Evolutionary conservation across 2,797 vertebrate species (phyloP).

Genomic region (Galagoides demidoff): DNA sequence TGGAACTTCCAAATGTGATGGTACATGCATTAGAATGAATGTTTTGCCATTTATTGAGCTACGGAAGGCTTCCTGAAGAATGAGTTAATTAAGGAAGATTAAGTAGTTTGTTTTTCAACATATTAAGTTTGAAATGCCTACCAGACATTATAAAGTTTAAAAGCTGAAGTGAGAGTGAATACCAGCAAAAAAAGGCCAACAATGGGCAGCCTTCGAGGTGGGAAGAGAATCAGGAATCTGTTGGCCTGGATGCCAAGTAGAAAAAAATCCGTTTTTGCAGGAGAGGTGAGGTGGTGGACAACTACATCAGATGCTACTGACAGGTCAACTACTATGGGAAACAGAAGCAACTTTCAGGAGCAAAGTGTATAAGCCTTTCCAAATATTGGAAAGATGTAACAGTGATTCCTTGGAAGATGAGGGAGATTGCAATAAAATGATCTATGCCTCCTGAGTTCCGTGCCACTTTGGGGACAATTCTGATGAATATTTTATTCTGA

Average conservation of each 20-base stretch:
- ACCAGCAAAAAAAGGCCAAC: not conserved
- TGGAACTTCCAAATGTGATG: not conserved
- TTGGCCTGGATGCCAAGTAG: not conserved
- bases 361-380: not conserved
- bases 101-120: not conserved
- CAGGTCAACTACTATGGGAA: not conserved
- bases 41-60: not conserved
- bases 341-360: not conserved
- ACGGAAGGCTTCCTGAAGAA: not conserved
- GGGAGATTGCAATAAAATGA: not conserved
- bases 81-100: not conserved
- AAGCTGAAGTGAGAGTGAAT: not conserved
- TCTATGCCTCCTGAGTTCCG: not conserved
- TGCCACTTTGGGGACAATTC: not conserved
- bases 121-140: not conserved
- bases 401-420: not conserved
- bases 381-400: no score
- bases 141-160: not conserved
- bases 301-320: not conserved
- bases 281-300: not conserved
- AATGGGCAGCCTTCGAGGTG: not conserved
- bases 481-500: not conserved
- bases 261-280: not conserved
- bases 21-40: not conserved
- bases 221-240: not conserved